A percentile compares a stretch with the other conserved stretches of the same genome.
Evolutionary conservation across 2,797 vertebrate genomes (phyloP).

Genomic region (Lycodopsis pacificus): DNA sequence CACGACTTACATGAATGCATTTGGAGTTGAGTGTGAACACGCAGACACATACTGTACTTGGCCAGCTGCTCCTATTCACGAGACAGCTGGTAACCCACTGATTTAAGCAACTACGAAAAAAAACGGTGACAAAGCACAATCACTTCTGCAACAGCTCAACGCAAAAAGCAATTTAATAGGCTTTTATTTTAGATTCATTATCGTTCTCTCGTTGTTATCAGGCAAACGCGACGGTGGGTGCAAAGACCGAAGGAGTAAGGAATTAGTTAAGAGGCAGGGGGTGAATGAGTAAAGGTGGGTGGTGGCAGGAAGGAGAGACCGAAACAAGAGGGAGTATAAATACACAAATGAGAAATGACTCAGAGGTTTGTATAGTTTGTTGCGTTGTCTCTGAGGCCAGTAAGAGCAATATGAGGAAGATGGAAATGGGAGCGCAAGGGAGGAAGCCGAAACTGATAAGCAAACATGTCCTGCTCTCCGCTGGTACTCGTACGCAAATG

Average conservation of each 20-base stretch:
- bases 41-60: conserved; percentile 16
- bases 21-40: conserved; percentile 14
- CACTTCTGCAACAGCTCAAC: not conserved
- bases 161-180: conserved; percentile 11
- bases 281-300: conserved; percentile 29
- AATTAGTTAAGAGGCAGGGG: conserved; percentile 2
- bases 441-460: conserved; percentile 52
- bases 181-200: conserved; percentile 22
- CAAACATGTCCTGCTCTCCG: conserved; percentile 27
- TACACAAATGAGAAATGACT: conserved; percentile 41
- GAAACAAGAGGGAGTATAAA: conserved; percentile 43
- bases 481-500: conserved; percentile 26
- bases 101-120: conserved; percentile 12
- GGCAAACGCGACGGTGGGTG: conserved; percentile 10
- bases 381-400: conserved; percentile 33
- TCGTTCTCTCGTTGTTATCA: conserved; percentile 7
- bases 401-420: conserved; percentile 48
- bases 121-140: conserved; percentile 20
- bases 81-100: conserved; percentile 28
- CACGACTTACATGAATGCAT: not conserved
- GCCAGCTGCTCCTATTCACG: conserved; percentile 31
- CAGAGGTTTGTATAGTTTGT: conserved; percentile 30
- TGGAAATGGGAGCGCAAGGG: conserved; percentile 27
- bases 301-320: conserved; percentile 24
- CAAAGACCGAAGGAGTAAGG: not conserved